Evolutionary conservation across 2,888 invertebrate genomes (phyloP).

Genomic region (Nephrotoma appendiculata): DNA sequence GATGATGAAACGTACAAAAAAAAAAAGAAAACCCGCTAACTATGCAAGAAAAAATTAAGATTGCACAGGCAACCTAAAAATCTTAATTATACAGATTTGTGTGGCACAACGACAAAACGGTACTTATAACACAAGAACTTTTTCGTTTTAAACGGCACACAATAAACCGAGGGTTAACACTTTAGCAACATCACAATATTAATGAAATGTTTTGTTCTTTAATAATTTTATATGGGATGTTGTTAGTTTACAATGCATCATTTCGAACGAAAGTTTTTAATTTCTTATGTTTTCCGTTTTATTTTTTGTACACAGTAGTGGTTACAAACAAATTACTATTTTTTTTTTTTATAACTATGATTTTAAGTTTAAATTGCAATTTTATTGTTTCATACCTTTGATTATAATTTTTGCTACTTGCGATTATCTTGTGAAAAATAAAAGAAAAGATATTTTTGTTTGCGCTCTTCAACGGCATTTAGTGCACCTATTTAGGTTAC

Average conservation of each 20-base stretch:
- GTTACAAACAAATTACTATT: background rate
- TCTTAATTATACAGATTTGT: background rate
- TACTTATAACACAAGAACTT: background rate
- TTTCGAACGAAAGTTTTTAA: background rate
- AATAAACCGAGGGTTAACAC: background rate
- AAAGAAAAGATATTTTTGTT: background rate
- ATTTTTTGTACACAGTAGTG: background rate
- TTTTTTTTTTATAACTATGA: background rate
- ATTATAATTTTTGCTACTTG: background rate
- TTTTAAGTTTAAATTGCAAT: background rate
- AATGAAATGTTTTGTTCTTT: background rate
- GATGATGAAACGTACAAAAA: background rate
- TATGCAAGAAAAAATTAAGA: background rate
- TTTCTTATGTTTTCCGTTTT: background rate
- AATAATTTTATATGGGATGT: background rate
- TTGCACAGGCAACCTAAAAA: background rate
- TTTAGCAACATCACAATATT: background rate
- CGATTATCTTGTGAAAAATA: background rate
- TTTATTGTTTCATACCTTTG: background rate
- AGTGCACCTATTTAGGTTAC: background rate
- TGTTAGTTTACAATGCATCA: background rate
- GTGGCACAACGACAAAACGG: background rate
- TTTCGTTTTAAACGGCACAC: background rate
- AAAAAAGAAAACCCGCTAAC: background rate
- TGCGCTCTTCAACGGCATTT: background rate